Base-by-base conservation (phyloP, 53 echinoderm and acorn worm genomes). In the Holothuria scabra region DNA sequence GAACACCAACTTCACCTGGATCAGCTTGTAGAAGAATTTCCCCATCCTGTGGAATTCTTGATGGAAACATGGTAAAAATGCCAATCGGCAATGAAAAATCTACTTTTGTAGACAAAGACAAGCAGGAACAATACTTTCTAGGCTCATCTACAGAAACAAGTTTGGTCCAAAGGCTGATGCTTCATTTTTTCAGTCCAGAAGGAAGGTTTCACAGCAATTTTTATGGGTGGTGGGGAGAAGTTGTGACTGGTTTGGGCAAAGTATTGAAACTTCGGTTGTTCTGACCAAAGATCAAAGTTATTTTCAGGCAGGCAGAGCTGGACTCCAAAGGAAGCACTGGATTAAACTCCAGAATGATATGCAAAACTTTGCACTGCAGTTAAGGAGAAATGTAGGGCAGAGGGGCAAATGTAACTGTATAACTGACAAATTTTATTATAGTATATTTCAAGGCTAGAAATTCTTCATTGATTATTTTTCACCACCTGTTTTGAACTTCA, bases 71-170 rank as follows among this genome's bases (percentile, higher is more conserved):
- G 33, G 68, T 67, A 37, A 67, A n/a, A 18, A 67, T 67, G 1
- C 38, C 68, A 3, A n/a, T 67, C 13, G 68, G 37, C 19, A 33
- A 18, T 14, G 14, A 67, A 18, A 67, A 37, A 1, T 18, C 3
- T 5, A 10, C 38, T 11, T 68, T 31, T 68, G 1, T 68, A 38
- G 69, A 68, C 30, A 68, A 33, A 20, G 30, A 38, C 30, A 68
- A 68, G 41, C 16, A 68, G 0, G 68, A 68, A 38, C 68, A 68
- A 68, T 68, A 68, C 20, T 68, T 68, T 68, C 34, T 68, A n/a
- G 68, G 68, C 12, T 68, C 68, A 21, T 68, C 68, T 8, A 76
- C 78, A 1, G 76, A 58, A 14, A 56, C 56, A 28, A 4, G 57
- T 30, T 76, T 76, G 2, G 19, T 56, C 11, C 9, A 59, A 1